Conservation (phyloP, 2,113 vertebrate species). For the Callithrix jacchus region DNA sequence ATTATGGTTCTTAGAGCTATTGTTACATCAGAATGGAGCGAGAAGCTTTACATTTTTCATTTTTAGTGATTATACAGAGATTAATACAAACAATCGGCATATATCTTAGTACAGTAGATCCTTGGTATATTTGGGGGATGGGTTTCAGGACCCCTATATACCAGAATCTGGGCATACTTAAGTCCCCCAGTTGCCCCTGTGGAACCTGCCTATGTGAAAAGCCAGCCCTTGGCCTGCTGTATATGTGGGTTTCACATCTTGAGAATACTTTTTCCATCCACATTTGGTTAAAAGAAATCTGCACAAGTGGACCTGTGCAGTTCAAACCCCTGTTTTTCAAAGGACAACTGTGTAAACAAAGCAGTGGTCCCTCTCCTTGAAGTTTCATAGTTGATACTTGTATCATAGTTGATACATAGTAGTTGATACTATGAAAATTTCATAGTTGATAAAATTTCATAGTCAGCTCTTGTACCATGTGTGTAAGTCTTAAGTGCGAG, state of each 20-base stretch:
- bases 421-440: neutral
- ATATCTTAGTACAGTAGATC: neutral
- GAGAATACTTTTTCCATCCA: neutral
- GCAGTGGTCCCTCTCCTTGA: neutral
- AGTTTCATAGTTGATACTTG: neutral
- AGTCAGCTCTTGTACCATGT: neutral
- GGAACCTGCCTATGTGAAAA: neutral
- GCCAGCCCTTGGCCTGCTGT: neutral
- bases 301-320: neutral
- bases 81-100: neutral
- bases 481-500: neutral
- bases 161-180: neutral
- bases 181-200: neutral
- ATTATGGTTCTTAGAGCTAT: neutral
- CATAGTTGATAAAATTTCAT: neutral
- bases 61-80: constrained; percentile 12
- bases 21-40: neutral
- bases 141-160: neutral
- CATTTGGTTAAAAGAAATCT: neutral
- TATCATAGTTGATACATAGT: no score
- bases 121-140: neutral
- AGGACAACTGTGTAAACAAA: neutral
- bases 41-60: neutral
- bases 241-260: neutral
- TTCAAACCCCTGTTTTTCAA: neutral